These are phyloP conservation scores for Rhabdomys dilectus DNA, from an alignment of 2,113 vertebrate species.

Conservation along the genomic window DNA sequence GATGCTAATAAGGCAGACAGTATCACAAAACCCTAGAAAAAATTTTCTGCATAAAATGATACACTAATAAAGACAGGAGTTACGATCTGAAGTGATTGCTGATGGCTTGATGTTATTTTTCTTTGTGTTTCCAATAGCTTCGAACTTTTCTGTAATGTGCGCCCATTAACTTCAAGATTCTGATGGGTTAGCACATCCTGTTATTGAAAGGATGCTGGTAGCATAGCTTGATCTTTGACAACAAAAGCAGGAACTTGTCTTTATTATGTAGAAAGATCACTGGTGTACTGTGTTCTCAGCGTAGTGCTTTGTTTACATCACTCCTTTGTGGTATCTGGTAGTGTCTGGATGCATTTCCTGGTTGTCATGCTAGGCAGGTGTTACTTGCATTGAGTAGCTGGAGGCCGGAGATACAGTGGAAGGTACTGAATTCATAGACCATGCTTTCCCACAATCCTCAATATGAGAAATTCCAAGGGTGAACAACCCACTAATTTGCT, in stretches of 20 bases:
- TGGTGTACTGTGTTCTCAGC: neutral
- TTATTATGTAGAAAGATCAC: neutral
- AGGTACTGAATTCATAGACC: neutral
- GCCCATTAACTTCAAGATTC: neutral
- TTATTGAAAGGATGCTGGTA: neutral
- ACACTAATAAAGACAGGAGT: neutral
- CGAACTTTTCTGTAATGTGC: neutral
- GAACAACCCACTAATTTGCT: neutral
- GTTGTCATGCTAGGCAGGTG: neutral
- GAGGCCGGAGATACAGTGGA: neutral
- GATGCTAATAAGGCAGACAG: constrained; percentile 15
- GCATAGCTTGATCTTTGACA: neutral
- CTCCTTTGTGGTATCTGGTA: neutral
- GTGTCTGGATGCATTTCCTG: neutral
- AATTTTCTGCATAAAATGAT: neutral
- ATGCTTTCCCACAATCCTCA: rapidly evolving
- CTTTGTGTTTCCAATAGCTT: neutral
- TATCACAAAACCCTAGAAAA: neutral
- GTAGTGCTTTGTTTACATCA: neutral
- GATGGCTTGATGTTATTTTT: neutral
- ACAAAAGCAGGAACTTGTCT: neutral
- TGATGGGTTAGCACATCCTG: neutral
- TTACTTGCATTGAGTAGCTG: neutral
- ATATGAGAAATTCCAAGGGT: neutral
- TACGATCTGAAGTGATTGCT: neutral